Evolutionary conservation across 2,888 invertebrate genomes (phyloP).

Genomic region (Octonoba sinensis): DNA sequence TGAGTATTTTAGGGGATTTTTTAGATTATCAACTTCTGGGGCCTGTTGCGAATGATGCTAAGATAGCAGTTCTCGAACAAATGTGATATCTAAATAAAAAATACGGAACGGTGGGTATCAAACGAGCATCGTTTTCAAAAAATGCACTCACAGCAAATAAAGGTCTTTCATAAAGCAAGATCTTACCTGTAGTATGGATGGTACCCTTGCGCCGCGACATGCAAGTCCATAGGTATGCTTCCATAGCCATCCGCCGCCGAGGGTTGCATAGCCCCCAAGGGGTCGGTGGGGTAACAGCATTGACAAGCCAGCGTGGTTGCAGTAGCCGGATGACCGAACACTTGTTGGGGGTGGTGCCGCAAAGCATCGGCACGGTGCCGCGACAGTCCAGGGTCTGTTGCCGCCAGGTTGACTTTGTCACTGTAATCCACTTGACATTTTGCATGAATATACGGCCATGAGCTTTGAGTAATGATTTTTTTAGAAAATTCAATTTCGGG

Average conservation of each 20-base stretch:
- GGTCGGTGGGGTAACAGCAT: conserved; percentile 57
- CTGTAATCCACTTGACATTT: not conserved
- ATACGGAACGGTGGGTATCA: too few species aligned
- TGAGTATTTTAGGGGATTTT: too few species aligned
- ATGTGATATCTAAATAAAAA: too few species aligned
- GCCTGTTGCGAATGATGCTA: too few species aligned
- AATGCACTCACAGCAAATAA: too few species aligned
- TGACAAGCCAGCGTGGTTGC: conserved; percentile 43
- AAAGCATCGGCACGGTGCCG: conserved; percentile 30
- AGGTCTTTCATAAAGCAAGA: not conserved
- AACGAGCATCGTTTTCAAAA: too few species aligned
- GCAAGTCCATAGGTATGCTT: conserved; percentile 87
- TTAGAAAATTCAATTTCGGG: not conserved
- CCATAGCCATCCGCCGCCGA: conserved; percentile 62
- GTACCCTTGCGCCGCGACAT: conserved; percentile 87
- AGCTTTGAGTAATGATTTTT: not conserved
- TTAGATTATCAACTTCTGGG: too few species aligned
- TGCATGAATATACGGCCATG: too few species aligned
- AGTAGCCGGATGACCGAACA: conserved; percentile 30
- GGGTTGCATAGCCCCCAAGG: conserved; percentile 27
- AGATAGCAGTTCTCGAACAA: too few species aligned
- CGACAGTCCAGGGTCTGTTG: conserved; percentile 40
- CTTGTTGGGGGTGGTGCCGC: conserved; percentile 24
- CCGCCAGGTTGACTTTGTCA: conserved; percentile 15
- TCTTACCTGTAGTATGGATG: conserved; percentile 87